These are phyloP conservation scores for Dasypogon diadema DNA, from an alignment of 2,888 invertebrate genomes.

Conservation along the genomic window DNA sequence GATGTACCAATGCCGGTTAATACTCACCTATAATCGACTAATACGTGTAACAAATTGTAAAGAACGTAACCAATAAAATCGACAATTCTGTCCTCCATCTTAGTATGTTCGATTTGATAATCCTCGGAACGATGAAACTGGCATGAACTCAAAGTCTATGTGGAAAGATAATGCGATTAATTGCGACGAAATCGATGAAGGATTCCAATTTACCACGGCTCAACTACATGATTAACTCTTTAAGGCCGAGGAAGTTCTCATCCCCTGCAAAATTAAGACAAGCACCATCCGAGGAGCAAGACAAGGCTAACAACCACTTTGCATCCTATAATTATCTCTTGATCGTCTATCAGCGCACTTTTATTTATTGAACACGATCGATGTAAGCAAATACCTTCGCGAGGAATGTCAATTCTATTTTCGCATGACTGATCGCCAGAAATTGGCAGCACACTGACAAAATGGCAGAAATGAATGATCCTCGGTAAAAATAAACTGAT, in stretches of 20 bases:
- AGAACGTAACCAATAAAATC: too few species aligned
- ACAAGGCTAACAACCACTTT: constrained; percentile 21
- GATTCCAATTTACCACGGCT: constrained; percentile 13
- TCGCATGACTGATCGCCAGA: constrained; percentile 47
- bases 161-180: constrained; percentile 28
- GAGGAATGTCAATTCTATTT: constrained; percentile 47
- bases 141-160: too few species aligned
- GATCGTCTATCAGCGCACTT: constrained; percentile 30
- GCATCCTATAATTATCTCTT: constrained; percentile 24
- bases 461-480: constrained; percentile 44
- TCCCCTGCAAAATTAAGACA: constrained; percentile 14
- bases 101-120: too few species aligned
- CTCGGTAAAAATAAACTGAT: constrained; percentile 6
- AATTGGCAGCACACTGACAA: constrained; percentile 41
- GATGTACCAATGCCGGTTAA: too few species aligned
- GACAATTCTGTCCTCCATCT: too few species aligned
- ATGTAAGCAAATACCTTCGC: constrained; percentile 33
- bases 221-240: constrained; percentile 6
- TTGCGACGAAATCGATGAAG: constrained; percentile 18
- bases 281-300: constrained; percentile 4
- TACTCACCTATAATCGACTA: too few species aligned
- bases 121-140: too few species aligned
- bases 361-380: constrained; percentile 51
- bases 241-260: neutral
- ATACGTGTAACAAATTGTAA: too few species aligned